phyloP scores from a whole-genome alignment of 2,797 vertebrate species.

The Falco naumanni region DNA sequence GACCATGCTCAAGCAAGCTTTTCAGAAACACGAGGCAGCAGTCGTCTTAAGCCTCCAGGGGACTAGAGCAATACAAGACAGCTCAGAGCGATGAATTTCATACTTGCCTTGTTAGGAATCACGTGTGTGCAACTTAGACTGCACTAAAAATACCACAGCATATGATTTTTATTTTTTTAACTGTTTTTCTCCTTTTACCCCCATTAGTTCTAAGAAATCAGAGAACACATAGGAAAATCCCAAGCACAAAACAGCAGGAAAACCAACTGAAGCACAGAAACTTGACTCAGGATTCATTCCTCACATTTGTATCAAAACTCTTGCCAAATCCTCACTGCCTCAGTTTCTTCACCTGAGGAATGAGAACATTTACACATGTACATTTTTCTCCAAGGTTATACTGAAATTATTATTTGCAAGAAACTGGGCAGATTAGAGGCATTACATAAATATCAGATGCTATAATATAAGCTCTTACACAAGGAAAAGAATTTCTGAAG shows the following conservation, averaged over 20 bases:
- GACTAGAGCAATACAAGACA: not conserved
- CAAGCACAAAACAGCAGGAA: not conserved
- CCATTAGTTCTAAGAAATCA: not conserved
- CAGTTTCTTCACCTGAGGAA: not conserved
- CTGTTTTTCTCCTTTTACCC: not conserved
- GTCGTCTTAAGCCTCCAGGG: not conserved
- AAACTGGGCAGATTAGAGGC: not conserved
- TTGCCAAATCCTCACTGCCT: not conserved
- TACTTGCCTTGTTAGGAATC: not conserved
- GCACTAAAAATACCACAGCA: not conserved
- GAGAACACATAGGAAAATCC: not conserved
- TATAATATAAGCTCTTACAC: not conserved
- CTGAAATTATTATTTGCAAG: not conserved
- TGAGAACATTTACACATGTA: not conserved
- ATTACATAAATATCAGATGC: slow-evolving; percentile 43
- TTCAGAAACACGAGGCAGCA: not conserved
- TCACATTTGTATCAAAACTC: not conserved
- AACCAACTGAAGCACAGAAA: not conserved
- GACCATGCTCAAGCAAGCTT: not conserved
- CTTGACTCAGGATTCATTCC: not conserved
- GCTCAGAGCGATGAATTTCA: not conserved
- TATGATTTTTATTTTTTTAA: not conserved
- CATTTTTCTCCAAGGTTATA: not conserved
- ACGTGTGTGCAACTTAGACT: not conserved
- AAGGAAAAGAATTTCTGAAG: slow-evolving; percentile 24